Percentiles rank a stretch among this genome's conserved stretches.
Conservation (phyloP, 1,140 invertebrate species). For the Pogonus chalceus region DNA sequence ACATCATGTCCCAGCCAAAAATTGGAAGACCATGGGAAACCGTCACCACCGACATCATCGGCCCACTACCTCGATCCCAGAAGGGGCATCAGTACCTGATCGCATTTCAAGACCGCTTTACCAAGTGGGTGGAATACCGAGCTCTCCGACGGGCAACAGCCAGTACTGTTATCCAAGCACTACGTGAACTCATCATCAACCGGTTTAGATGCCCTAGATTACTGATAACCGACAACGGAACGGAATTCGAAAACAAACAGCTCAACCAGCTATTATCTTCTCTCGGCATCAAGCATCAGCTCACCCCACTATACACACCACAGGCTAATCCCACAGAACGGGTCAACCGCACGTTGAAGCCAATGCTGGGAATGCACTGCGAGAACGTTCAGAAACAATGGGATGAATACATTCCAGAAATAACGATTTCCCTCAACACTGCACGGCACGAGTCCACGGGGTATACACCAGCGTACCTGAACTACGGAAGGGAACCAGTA, state of each 20-base stretch:
- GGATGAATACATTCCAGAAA: no score
- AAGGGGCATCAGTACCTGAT: slow-evolving; percentile 30
- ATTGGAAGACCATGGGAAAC: slow-evolving; percentile 26
- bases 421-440: no score
- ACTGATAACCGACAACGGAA: slow-evolving; percentile 32
- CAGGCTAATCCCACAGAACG: slow-evolving; percentile 32
- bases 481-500: no score
- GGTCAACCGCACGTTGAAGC: slow-evolving; percentile 31
- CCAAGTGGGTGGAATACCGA: slow-evolving; percentile 22
- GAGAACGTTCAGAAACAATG: no score
- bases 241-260: slow-evolving; percentile 21
- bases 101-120: slow-evolving; percentile 32
- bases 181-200: slow-evolving; percentile 22
- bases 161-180: slow-evolving; percentile 13
- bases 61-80: slow-evolving; percentile 30
- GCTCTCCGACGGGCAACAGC: slow-evolving; percentile 22
- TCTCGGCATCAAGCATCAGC: no score
- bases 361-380: no score
- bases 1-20: slow-evolving; percentile 27
- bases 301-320: slow-evolving; percentile 30
- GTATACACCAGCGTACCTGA: no score
- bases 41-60: slow-evolving; percentile 33
- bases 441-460: no score
- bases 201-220: slow-evolving; percentile 22
- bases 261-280: background rate